Evolutionary conservation across 2,113 vertebrate genomes (phyloP), one percentile per base, ranked within the genome.

Genomic region (Carlito syrichta): DNA sequence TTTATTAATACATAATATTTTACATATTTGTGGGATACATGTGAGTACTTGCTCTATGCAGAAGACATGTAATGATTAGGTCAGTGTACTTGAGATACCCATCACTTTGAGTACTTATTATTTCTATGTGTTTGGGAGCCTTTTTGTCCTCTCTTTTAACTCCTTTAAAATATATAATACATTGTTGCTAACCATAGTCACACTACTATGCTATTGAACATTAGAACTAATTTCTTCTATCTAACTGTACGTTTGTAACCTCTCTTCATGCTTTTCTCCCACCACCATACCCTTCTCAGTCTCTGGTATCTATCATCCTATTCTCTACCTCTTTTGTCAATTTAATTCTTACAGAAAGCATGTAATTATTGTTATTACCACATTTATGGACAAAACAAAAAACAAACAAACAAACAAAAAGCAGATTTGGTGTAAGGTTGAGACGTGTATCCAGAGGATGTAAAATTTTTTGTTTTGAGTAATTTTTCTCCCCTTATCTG

Each of bases 301-400:
- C 14, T 66, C 63, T 66, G 63, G 63, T n/a, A 66, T 8, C 63
- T 66, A 66, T 35, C 63, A 66, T n/a, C 35, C 63, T 16, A 66
- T 32, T 66, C 32, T 66, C 14, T 32, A 66, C 32, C 14, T 66
- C 13, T 66, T n/a, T 66, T 66, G 14, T 71, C 52, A 74, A 73
- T 7, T 71, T 19, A 7, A 8, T 48, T 12, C 48, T 81, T 76
- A 74, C 32, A 54, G 22, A 89, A 54, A 25, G 0, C 4, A 22
- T 1, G 0, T 71, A 19, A n/a, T 3, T 66, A 45, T 1, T 60
- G 14, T 22, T 10, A 19, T 4, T 78, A 54, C 6, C 60, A 6
- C 56, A 43, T 19, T 73, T 89, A 73, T n/a, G n/a, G n/a, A n/a
- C n/a, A n/a, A n/a, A n/a, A n/a, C n/a, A n/a, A n/a, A n/a, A n/a